These are phyloP conservation scores for Acutogordius australiensis DNA, from an alignment of 2,888 invertebrate species.

Conservation along the genomic window DNA sequence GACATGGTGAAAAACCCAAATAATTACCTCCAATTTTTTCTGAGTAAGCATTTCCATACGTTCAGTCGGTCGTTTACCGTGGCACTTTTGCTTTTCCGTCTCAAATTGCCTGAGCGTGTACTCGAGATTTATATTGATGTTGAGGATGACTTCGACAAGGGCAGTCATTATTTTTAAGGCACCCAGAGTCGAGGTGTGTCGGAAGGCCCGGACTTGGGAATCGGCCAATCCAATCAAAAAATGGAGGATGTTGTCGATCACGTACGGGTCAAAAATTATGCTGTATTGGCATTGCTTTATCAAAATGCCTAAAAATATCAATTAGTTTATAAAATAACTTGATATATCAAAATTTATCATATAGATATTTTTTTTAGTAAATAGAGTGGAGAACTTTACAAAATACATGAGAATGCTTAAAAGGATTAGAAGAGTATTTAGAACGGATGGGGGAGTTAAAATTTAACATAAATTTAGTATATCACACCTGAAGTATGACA, in stretches of 20 bases:
- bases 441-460: no score
- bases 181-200: conserved; percentile 44
- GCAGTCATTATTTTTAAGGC: conserved; percentile 99
- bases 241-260: conserved; percentile 95
- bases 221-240: conserved; percentile 80
- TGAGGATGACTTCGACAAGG: conserved; percentile 74
- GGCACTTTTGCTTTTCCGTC: conserved; percentile 59
- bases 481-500: no score
- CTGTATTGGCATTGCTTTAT: conserved; percentile 92
- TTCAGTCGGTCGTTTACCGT: conserved; percentile 54
- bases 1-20: no score
- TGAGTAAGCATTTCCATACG: conserved; percentile 64
- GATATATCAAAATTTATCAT: no score
- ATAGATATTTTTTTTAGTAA: no score
- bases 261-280: conserved; percentile 71
- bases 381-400: no score
- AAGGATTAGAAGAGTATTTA: no score
- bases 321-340: no score
- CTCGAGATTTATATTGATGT: conserved; percentile 75
- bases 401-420: no score
- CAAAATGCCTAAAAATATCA: no score
- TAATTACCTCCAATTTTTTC: conserved; percentile 56
- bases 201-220: conserved; percentile 39
- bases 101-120: conserved; percentile 90
- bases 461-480: no score